Base-by-base conservation (phyloP, 2,888 invertebrate genomes). In the Cosmorhoe ocellata region DNA sequence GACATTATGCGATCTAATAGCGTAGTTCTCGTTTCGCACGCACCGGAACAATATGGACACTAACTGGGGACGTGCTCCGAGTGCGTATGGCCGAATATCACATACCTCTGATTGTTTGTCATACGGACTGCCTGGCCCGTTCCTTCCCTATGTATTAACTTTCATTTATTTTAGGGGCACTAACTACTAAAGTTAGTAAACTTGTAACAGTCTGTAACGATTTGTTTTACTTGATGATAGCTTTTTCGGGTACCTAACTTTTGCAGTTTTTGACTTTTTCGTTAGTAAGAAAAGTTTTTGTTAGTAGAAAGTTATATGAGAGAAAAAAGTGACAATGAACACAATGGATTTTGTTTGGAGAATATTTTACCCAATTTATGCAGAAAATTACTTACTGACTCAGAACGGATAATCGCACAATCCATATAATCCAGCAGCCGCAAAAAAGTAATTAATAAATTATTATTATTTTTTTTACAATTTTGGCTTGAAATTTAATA, bases 181-280 rank as follows among this genome's bases (percentile, higher is more conserved):
- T 33, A 22, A 28, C 42, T 44, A 34, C 32, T 45, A 24, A 51
- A 53, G 51, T 55, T 52, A 53, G 57, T 59, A 45, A 50, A 55
- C 33, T 56, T 43, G 38, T 41, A 47, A 45, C 40, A 52, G 24
- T 24, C 51, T 50, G 40, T 50, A 56, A 56, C 48, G 56, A 57
- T 61, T 53, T 60, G 51, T 58, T 61, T 58, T 57, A 52, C 44
- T 56, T 34, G 51, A 63, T 61, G 66, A 60, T 47, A 58, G 37
- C 46, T 53, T 47, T 51, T 49, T 46, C 49, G 55, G 57, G 18
- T 18, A 18, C 46, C 59, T 56, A 69, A 64, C 45, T 61, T 63
- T 64, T 57, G 22, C 50, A 50, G 31, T 52, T 51, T 28, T 51
- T 51, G 39, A 53, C 39, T 59, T 65, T 58, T 51, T 27, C 31